Base-by-base conservation (phyloP, 2,888 invertebrate genomes). In the Andrena minutula region DNA sequence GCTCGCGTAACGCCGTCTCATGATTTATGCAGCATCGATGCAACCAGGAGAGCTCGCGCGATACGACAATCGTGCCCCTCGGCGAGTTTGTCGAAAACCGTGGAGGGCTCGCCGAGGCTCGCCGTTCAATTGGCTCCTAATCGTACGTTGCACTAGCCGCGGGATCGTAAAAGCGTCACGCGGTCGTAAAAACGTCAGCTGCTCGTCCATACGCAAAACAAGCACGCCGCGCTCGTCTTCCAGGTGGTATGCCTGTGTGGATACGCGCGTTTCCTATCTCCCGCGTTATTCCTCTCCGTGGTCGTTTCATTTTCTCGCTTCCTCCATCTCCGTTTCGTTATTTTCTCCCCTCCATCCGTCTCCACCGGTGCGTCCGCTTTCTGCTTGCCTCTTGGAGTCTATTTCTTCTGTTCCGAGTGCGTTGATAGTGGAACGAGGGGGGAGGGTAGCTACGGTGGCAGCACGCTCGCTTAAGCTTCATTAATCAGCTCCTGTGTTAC, bases 131-230 rank as follows among this genome's bases (percentile, higher is more conserved):
- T 82, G 85, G 70, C 86, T 86, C 71, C 80, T 88, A 88, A 88
- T 88, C 88, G 88, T 88, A 80, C 88, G 87, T 88, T 88, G 88
- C 88, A 86, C 88, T 75, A 82, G 81, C 75, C 26, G 49, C 80
- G 49, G 81, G 78, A 66, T 85, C 86, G 82, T 88, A 88, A 88
- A 86, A 83, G 79, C 79, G 83, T 88, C 86, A 80, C 73, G 61
- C 75, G 85, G 63, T 84, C 88, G 88, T 88, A 88, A 88, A 88
- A 79, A 51, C 88, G 71, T 86, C 87, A 79, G 72, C 74, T 79
- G 79, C 28, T 49, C 66, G 63, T 74, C 75, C 65, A 74, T 66
- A 32, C 74, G 82, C 78, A 28, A 75, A 87, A 84, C 84, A 76
- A 79, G 82, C 75, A 47, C 16, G n/a, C 69, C 58, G 30, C 64